Base-by-base conservation (phyloP, 2,797 vertebrate species). In the Neopelma chrysocephalum region DNA sequence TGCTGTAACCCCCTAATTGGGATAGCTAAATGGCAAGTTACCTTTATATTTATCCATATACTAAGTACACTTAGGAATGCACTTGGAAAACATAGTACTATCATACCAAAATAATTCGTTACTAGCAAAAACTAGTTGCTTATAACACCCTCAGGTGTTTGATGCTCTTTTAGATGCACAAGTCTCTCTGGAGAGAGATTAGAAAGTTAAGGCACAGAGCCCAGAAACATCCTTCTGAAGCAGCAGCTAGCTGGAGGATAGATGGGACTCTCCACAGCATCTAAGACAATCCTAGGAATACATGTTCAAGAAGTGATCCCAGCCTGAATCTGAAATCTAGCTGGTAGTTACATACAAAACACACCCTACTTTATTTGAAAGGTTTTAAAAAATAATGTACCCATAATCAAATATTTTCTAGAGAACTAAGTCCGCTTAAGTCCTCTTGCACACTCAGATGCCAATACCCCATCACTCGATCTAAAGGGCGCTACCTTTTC, bases 391-490 rank as follows among this genome's bases (percentile, higher is more conserved):
- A 87, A 18, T 6, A 48, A 61, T 0, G 1, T 40, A 50, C 6
- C 26, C 23, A 31, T 43, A 70, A 69, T 6, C 10, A 60, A 75
- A 14, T 27, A 25, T 27, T 22, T 80, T 38, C 34, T 53, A 62
- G 56, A 88, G 29, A 72, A n/a, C 14, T 21, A 42, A 42, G 25
- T 34, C 56, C 43, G 77, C 43, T 4, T 22, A 31, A 77, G 22
- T 23, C 10, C 51, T 71, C 53, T 40, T 26, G 29, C 25, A 65
- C 32, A 6, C 42, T 34, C 9, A 72, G 36, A 40, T 27, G 27
- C 15, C 38, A n/a, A 12, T 20, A 43, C 9, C 50, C 32, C 17
- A 6, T n/a, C 19, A 11, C 40, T 51, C 0, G 0, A 27, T 4
- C 21, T 22, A 58, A 18, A 73, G 51, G 11, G 48, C 11, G 12